These are phyloP conservation scores for Pterois miles DNA, from an alignment of 2,797 vertebrate genomes.

Conservation along the genomic window DNA sequence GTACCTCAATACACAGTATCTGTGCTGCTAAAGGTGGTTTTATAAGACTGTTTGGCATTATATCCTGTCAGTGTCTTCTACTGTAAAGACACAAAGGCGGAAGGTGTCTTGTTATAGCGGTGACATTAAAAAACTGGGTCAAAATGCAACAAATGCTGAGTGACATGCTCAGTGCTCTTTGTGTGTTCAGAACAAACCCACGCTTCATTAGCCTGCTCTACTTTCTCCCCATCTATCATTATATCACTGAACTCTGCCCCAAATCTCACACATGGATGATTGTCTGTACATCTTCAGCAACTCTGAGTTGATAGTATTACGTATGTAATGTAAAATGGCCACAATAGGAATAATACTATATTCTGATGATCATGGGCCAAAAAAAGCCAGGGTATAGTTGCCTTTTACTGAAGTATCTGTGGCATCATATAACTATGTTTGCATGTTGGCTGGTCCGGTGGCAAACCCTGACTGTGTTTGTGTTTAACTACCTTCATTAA, in stretches of 20 bases:
- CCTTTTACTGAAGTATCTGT: too few relatives aligned
- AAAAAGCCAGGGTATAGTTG: too few relatives aligned
- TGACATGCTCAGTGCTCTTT: background rate
- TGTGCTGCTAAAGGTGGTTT: background rate
- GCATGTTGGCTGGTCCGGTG: too few relatives aligned
- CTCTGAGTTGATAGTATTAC: too few relatives aligned
- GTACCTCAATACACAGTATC: background rate
- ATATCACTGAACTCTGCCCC: background rate
- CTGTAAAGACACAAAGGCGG: background rate
- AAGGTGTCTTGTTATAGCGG: background rate
- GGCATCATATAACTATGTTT: too few relatives aligned
- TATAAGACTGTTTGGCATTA: background rate
- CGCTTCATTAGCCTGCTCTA: background rate
- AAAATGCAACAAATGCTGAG: background rate
- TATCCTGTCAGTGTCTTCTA: background rate
- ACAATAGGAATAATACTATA: too few relatives aligned
- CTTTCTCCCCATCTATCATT: background rate
- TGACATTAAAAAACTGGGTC: background rate
- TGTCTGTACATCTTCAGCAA: too few relatives aligned
- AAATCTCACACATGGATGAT: background rate
- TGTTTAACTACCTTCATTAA: too few relatives aligned
- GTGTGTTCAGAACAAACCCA: background rate
- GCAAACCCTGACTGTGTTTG: too few relatives aligned
- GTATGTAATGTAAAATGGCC: too few relatives aligned
- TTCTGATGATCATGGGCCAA: too few relatives aligned